Base-by-base conservation (phyloP, 2,797 vertebrate genomes). In the Lemur catta region DNA sequence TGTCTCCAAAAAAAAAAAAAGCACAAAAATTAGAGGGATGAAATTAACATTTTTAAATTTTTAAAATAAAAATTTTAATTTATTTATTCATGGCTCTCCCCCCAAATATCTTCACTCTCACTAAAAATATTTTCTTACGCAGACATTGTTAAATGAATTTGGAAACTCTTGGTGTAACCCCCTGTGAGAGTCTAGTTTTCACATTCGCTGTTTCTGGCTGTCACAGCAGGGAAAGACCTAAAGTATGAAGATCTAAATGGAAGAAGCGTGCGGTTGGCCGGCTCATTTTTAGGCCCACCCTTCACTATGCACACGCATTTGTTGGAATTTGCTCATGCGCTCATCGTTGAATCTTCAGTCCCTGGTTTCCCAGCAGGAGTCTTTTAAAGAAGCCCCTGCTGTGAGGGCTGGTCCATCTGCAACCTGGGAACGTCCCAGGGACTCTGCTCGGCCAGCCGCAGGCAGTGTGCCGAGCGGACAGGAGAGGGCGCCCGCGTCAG, bases 401-500 rank as follows among this genome's bases (percentile, higher is more conserved):
- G 22, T 52, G 63, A 46, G 43, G 41, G 17, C 41, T 41, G 74
- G 12, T n/a, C 33, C 33, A 2, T 69, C 43, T 43, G 41, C 75
- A 65, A 2, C 43, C 74, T 38, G 18, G 48, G 4, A 46, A 7
- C 24, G 5, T 46, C 38, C 24, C 3, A 2, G 7, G 59, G 28
- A 65, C 2, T 57, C 33, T 17, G 1, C 76, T 50, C n/a, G 63
- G 46, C 38, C 2, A 10, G 11, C 30, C 57, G 59, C 48, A 65
- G 0, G 82, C 88, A 79, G 0, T 89, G 38, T 63, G 4, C 46
- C 0, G 7, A 52, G 4, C 10, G 7, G 43, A 61, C 96, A 78
- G 82, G 4, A 96, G 97, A 96, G 92, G 97, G 94, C 65, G 48
- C 91, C n/a, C 1, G 0, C 35, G 71, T 35, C 74, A 18, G 24